phyloP scores from a whole-genome alignment of 2,888 invertebrate genomes.

The Epicampocera succincta region DNA sequence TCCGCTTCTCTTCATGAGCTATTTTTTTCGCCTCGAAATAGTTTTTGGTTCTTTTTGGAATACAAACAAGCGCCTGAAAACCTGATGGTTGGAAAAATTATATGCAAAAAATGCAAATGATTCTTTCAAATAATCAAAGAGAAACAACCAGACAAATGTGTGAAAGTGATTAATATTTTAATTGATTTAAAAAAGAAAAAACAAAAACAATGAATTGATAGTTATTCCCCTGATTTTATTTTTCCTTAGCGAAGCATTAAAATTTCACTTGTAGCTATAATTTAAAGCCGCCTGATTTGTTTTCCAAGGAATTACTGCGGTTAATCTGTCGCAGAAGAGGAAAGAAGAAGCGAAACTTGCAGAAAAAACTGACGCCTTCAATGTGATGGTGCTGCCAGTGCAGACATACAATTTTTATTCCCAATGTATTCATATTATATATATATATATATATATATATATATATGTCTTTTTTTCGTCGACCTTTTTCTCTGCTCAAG shows the following conservation, averaged over 20 bases:
- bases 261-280: slow-evolving; percentile 19
- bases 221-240: not conserved
- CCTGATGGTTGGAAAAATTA: slow-evolving; percentile 15
- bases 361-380: slow-evolving; percentile 56
- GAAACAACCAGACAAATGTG: no score
- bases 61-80: not conserved
- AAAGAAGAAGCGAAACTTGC: not conserved
- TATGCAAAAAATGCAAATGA: no score
- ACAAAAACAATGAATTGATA: no score
- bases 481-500: not conserved
- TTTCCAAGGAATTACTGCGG: slow-evolving; percentile 43
- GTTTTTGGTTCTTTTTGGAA: slow-evolving; percentile 14
- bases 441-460: not conserved
- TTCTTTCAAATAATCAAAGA: no score
- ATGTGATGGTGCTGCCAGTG: slow-evolving; percentile 53
- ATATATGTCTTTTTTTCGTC: not conserved
- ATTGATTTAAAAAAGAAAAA: no score
- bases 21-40: not conserved
- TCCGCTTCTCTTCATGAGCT: not conserved
- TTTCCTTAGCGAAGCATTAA: not conserved
- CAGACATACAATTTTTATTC: slow-evolving; percentile 23
- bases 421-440: not conserved
- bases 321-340: slow-evolving; percentile 23
- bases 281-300: slow-evolving; percentile 25
- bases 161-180: no score